A percentile compares a stretch with the other conserved stretches of the same genome.
These are phyloP conservation scores for Brachionus plicatilis DNA, from an alignment of 1,140 invertebrate species.

Conservation along the genomic window DNA sequence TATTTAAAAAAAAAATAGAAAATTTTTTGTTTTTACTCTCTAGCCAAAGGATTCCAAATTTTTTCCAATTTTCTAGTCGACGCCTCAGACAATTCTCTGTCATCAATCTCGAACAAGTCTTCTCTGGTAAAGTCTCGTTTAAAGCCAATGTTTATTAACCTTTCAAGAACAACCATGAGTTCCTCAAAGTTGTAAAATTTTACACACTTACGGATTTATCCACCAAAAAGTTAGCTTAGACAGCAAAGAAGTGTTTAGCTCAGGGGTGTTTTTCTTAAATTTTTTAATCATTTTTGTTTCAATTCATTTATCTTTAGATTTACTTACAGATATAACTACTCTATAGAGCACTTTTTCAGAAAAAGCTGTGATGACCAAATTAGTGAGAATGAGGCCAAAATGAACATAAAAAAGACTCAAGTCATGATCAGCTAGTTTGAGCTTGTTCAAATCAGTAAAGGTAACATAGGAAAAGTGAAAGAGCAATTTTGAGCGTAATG, in stretches of 20 bases:
- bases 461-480: not conserved
- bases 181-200: not conserved
- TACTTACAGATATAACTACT: not conserved
- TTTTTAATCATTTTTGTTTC: not conserved
- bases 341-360: not conserved
- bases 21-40: not conserved
- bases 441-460: not conserved
- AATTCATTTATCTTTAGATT: not conserved
- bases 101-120: slow-evolving; percentile 27
- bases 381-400: not conserved
- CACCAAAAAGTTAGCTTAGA: slow-evolving; percentile 34
- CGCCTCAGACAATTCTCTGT: slow-evolving; percentile 6
- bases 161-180: not conserved
- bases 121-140: slow-evolving; percentile 19
- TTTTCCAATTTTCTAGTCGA: not conserved
- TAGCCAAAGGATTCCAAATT: slow-evolving; percentile 11
- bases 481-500: not conserved
- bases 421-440: not conserved
- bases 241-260: not conserved
- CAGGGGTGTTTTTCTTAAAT: slow-evolving; percentile 2
- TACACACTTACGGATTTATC: slow-evolving; percentile 19
- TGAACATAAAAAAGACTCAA: not conserved
- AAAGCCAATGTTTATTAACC: slow-evolving; percentile 34
- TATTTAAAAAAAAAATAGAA: not conserved
- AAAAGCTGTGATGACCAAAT: not conserved